Conservation (phyloP, 2,797 vertebrate species). For the Heliangelus exortis region DNA sequence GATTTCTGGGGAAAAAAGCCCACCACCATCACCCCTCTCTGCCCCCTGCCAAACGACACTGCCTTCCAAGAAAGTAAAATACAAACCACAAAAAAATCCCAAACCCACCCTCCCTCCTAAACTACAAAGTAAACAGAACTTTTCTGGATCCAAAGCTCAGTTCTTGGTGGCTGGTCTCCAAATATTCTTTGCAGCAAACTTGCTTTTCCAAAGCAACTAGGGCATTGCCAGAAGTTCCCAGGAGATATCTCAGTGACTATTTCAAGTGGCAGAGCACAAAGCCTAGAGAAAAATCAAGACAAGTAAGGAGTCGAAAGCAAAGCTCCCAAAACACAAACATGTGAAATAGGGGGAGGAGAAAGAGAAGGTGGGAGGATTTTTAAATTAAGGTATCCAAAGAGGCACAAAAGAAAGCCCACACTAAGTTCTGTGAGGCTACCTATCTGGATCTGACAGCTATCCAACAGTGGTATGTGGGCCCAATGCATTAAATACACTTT, state of each 20-base stretch:
- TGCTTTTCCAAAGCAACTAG: background rate
- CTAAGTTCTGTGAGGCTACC: background rate
- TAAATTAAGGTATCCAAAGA: background rate
- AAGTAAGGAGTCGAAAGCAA: background rate
- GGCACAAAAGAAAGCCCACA: background rate
- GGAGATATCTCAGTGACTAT: background rate
- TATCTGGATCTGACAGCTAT: background rate
- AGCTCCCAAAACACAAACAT: background rate
- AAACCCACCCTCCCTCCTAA: background rate
- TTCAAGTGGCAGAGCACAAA: background rate
- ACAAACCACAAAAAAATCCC: background rate
- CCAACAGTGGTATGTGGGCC: accelerated
- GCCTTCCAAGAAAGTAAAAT: background rate
- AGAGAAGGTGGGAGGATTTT: background rate
- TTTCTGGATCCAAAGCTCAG: background rate
- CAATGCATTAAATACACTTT: background rate
- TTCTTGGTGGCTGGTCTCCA: background rate
- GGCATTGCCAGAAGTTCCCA: background rate
- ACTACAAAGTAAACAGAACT: background rate
- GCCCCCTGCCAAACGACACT: background rate
- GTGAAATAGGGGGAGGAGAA: background rate
- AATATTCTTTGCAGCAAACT: background rate
- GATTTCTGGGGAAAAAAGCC: background rate
- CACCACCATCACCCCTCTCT: accelerated
- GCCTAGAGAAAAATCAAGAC: background rate